A percentile compares a stretch with the other conserved stretches of the same genome.
Evolutionary conservation across 35 echinoderm and acorn worm genomes (phyloP).

Genomic region (Patiria miniata): DNA sequence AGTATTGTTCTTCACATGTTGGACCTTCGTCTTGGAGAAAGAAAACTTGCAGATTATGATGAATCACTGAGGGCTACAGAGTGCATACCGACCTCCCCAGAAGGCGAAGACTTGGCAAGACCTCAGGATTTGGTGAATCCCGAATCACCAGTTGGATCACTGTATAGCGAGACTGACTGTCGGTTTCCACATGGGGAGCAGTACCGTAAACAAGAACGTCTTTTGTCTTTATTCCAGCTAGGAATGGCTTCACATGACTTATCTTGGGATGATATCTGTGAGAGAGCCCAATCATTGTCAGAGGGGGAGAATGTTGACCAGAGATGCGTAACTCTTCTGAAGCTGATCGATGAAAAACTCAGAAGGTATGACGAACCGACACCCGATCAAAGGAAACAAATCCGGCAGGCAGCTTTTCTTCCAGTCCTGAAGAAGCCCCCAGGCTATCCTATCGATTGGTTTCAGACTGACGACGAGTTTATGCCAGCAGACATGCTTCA

Average conservation of each 20-base stretch:
- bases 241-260: conserved; percentile 52
- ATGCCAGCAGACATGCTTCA: background rate
- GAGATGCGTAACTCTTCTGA: conserved; percentile 19
- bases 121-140: conserved; percentile 47
- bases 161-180: conserved; percentile 31
- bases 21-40: conserved; percentile 32
- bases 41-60: conserved; percentile 19
- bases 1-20: conserved; percentile 13
- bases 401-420: conserved; percentile 28
- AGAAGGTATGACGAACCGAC: conserved; percentile 5
- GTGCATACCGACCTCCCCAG: conserved; percentile 50
- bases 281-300: conserved; percentile 24
- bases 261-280: conserved; percentile 42
- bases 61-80: background rate
- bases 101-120: background rate
- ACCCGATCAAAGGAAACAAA: background rate
- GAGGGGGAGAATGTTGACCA: background rate
- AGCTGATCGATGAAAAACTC: conserved; percentile 28
- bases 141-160: background rate
- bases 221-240: conserved; percentile 34
- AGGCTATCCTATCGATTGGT: conserved; percentile 6
- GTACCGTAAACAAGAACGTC: background rate
- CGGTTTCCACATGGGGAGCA: conserved; percentile 43
- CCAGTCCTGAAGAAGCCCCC: conserved; percentile 1
- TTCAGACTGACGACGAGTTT: background rate